Percentiles rank a stretch among this genome's conserved stretches.
These are phyloP conservation scores for Zophobas atratus DNA, from an alignment of 1,140 invertebrate species.

Conservation along the genomic window DNA sequence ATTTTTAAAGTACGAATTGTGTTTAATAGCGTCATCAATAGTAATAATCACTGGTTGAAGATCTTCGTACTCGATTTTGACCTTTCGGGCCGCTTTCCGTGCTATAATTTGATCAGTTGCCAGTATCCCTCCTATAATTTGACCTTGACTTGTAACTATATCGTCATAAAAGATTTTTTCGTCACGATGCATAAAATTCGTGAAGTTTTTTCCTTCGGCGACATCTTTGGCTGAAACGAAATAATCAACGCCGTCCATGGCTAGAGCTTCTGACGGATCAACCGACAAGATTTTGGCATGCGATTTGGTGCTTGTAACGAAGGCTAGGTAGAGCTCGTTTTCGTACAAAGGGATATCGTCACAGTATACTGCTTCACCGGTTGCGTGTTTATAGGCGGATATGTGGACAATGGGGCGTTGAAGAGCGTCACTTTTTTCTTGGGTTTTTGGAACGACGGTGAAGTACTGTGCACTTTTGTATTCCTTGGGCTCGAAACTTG, in stretches of 20 bases:
- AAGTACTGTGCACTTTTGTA: constrained; percentile 87
- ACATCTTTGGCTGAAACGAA: constrained; percentile 84
- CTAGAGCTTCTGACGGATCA: constrained; percentile 81
- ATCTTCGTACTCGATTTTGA: constrained; percentile 84
- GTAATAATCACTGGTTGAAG: constrained; percentile 83
- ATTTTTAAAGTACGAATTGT: constrained; percentile 77
- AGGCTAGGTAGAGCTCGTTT: constrained; percentile 82
- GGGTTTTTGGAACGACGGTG: constrained; percentile 78
- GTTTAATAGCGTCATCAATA: constrained; percentile 88
- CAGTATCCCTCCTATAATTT: constrained; percentile 84
- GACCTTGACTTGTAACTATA: constrained; percentile 82
- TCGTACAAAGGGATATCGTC: constrained; percentile 87
- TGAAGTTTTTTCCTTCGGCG: constrained; percentile 73
- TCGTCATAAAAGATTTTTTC: constrained; percentile 83
- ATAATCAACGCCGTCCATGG: constrained; percentile 80
- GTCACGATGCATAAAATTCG: constrained; percentile 82
- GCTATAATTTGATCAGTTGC: constrained; percentile 81
- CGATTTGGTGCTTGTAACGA: constrained; percentile 85
- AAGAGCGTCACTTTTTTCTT: constrained; percentile 80
- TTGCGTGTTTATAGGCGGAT: constrained; percentile 91
- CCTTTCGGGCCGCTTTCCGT: constrained; percentile 81
- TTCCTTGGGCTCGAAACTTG: constrained; percentile 75
- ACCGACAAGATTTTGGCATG: constrained; percentile 85
- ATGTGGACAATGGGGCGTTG: constrained; percentile 87
- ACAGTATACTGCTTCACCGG: constrained; percentile 93